Percentiles rank a stretch among this genome's conserved stretches.
Conservation (phyloP, 2,888 invertebrate genomes). For the Pyrocoelia pectoralis region DNA sequence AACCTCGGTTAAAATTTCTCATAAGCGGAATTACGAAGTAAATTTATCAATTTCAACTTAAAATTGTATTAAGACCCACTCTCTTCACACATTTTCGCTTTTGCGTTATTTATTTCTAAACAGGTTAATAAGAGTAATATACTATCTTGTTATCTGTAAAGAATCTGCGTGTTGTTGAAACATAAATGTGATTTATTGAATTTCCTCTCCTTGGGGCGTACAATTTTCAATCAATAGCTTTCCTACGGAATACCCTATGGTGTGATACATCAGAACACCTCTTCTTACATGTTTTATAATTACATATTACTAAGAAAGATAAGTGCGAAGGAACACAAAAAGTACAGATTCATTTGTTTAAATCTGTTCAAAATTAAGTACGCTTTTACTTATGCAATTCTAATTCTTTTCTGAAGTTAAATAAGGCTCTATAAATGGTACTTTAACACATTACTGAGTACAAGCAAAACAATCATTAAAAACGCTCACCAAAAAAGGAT, state of each 20-base stretch:
- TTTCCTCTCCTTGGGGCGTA: not conserved
- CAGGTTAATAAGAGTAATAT: not conserved
- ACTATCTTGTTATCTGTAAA: not conserved
- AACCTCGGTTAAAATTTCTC: slow-evolving; percentile 10
- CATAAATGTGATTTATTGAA: slow-evolving; percentile 9
- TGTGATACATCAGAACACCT: not conserved
- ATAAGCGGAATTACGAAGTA: slow-evolving; percentile 6
- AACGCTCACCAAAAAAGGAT: too few relatives aligned
- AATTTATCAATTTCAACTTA: slow-evolving; percentile 10
- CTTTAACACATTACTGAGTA: too few relatives aligned
- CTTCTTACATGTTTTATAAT: not conserved
- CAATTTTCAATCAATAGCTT: slow-evolving; percentile 13
- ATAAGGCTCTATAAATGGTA: too few relatives aligned
- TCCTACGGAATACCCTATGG: slow-evolving; percentile 1
- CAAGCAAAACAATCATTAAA: too few relatives aligned
- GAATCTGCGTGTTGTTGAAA: slow-evolving; percentile 2
- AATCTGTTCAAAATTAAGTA: too few relatives aligned
- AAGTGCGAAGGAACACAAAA: too few relatives aligned
- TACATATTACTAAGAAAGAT: not conserved
- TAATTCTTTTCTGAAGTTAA: too few relatives aligned
- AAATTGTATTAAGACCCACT: not conserved
- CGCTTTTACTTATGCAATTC: too few relatives aligned
- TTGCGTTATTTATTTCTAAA: not conserved
- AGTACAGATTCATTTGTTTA: too few relatives aligned
- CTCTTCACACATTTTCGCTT: not conserved